Conservation (phyloP, 2,888 invertebrate genomes). For the Axea sp. region DNA sequence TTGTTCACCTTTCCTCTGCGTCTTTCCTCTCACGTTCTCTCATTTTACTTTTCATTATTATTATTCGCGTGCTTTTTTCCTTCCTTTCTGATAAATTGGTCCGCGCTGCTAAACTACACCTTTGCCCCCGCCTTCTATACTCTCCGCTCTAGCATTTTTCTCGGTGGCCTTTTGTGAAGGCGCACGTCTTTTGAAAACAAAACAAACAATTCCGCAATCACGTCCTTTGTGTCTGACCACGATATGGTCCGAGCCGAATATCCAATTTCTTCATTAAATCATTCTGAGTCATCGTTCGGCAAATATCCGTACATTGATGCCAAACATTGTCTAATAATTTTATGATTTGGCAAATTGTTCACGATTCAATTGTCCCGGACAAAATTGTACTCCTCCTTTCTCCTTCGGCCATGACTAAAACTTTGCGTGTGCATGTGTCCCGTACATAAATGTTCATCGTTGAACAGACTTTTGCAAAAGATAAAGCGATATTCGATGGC, state of each 20-base stretch:
- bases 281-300: conserved; percentile 13
- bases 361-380: conserved; percentile 29
- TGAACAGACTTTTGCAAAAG: conserved; percentile 41
- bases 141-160: conserved; percentile 31
- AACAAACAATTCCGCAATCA: conserved; percentile 69
- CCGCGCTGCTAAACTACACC: conserved; percentile 35
- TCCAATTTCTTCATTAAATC: conserved; percentile 55
- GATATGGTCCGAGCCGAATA: conserved; percentile 32
- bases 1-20: conserved; percentile 38
- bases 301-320: conserved; percentile 10
- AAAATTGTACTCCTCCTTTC: conserved; percentile 12
- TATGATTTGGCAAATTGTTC: conserved; percentile 27
- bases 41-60: conserved; percentile 50
- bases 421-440: conserved; percentile 34
- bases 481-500: conserved; percentile 47
- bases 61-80: conserved; percentile 28
- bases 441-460: conserved; percentile 43
- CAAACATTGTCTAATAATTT: conserved; percentile 30
- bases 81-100: conserved; percentile 52
- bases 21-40: conserved; percentile 28
- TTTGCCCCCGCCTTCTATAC: not conserved
- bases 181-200: conserved; percentile 64
- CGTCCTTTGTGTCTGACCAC: conserved; percentile 64
- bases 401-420: conserved; percentile 30
- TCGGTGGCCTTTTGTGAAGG: conserved; percentile 38